These are phyloP conservation scores for Bruchidius siliquastri DNA, from an alignment of 2,888 invertebrate species.

Conservation along the genomic window DNA sequence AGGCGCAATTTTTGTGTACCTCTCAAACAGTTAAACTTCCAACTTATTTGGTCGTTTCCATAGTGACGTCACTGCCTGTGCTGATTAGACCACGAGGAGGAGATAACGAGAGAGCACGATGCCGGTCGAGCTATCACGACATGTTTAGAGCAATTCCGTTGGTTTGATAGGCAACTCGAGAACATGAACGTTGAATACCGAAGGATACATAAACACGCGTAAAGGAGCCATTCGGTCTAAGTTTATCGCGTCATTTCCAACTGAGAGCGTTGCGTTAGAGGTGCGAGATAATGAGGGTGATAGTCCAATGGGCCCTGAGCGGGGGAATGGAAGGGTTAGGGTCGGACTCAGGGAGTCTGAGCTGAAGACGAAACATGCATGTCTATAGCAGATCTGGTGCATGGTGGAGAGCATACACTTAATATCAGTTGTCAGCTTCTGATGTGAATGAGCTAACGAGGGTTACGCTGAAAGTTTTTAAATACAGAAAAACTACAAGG, in stretches of 20 bases:
- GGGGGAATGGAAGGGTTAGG: conserved; percentile 13
- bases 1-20: too few relatives aligned
- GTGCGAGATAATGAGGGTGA: conserved; percentile 47
- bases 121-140: neutral
- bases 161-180: conserved; percentile 35
- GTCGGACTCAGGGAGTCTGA: neutral
- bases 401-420: too few relatives aligned
- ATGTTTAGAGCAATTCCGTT: neutral
- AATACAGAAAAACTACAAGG: too few relatives aligned
- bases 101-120: neutral
- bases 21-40: too few relatives aligned
- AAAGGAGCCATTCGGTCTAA: conserved; percentile 48
- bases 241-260: conserved; percentile 39
- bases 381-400: too few relatives aligned
- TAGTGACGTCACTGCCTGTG: neutral
- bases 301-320: conserved; percentile 38
- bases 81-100: neutral
- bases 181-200: conserved; percentile 41
- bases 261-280: conserved; percentile 38
- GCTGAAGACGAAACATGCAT: too few relatives aligned
- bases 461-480: too few relatives aligned
- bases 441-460: too few relatives aligned
- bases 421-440: too few relatives aligned
- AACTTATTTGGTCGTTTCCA: too few relatives aligned
- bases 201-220: conserved; percentile 49